Evolutionary conservation across 1,140 invertebrate genomes (phyloP).

Genomic region (Achroia grisella): DNA sequence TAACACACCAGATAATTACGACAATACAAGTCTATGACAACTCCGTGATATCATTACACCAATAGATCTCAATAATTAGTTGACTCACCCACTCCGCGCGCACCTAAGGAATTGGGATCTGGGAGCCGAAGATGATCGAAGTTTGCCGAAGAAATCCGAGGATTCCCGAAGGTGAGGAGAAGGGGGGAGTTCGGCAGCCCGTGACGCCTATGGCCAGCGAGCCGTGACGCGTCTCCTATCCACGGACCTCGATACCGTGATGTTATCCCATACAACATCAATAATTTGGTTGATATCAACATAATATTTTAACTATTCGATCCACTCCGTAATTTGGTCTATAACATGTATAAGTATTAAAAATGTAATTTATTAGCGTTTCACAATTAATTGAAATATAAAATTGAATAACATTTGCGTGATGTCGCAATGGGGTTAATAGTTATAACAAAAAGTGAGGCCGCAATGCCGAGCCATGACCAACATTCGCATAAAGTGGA

Average conservation of each 20-base stretch:
- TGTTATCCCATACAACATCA: constrained; percentile 22
- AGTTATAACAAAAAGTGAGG: constrained; percentile 24
- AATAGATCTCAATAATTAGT: constrained; percentile 53
- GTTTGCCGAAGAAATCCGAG: constrained; percentile 35
- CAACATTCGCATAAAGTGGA: constrained; percentile 8
- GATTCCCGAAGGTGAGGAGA: constrained; percentile 34
- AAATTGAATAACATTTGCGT: constrained; percentile 16
- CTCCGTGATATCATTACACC: constrained; percentile 38
- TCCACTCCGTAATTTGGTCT: too few species aligned
- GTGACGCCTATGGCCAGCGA: constrained; percentile 38
- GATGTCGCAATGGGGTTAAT: constrained; percentile 29
- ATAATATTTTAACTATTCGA: too few species aligned
- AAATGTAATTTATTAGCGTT: background rate
- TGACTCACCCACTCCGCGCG: constrained; percentile 39
- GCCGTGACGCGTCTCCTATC: constrained; percentile 43
- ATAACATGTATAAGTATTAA: too few species aligned
- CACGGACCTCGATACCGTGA: constrained; percentile 28
- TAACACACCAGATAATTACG: background rate
- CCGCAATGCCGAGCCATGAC: constrained; percentile 14
- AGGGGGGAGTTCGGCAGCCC: constrained; percentile 42
- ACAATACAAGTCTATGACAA: background rate
- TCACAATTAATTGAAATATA: constrained; percentile 9
- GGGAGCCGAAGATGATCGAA: constrained; percentile 26
- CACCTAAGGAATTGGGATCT: constrained; percentile 45
- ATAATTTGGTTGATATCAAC: too few species aligned